Base-by-base conservation (phyloP, 1,140 invertebrate genomes). In the Melipona quadrifasciata region DNA sequence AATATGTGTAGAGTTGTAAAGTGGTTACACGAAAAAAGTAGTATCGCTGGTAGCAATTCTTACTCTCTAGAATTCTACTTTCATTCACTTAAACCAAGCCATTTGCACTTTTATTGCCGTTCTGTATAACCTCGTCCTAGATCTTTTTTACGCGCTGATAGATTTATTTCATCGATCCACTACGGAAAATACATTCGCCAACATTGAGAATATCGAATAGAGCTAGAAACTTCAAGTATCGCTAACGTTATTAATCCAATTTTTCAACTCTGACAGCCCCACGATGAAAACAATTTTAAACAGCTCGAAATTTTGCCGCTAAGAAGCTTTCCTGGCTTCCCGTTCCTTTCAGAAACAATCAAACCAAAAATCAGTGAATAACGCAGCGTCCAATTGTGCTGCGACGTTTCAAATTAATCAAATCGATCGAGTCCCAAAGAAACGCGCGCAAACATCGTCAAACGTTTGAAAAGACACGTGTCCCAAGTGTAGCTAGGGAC, bases 401-500 rank as follows among this genome's bases (percentile, higher is more conserved):
- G 1, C 1, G 31, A 61, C 24, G 10, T 61, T 14, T 4, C 24
- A 10, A 47, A 47, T 47, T 6, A 21, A 67, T 67, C 14, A 31
- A 67, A 67, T 67, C 27, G 27, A 67, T 31, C 27, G 27, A 27
- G n/a, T 65, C n/a, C 2, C 1, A 27, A 16, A 31, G 16, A 27
- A 34, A 67, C 19, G 27, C 31, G 31, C 0, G 31, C 14, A 16
- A 19, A 19, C 31, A 31, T 55, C 1, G 10, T 73, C 14, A 55
- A 31, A 31, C 8, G 16, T 75, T 77, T 8, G 34, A 14, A 31
- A 27, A 55, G 34, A 82, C 82, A 51, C 85, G 53, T 76, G 53
- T 70, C 76, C 31, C 31, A 31, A 31, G 31, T 2, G 57, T 58
- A 21, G 78, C 31, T 31, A 68, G 68, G 57, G 82, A 81, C 78